Evolutionary conservation across 1,140 invertebrate species (phyloP).

Genomic region (Zaprionus lachaisei): DNA sequence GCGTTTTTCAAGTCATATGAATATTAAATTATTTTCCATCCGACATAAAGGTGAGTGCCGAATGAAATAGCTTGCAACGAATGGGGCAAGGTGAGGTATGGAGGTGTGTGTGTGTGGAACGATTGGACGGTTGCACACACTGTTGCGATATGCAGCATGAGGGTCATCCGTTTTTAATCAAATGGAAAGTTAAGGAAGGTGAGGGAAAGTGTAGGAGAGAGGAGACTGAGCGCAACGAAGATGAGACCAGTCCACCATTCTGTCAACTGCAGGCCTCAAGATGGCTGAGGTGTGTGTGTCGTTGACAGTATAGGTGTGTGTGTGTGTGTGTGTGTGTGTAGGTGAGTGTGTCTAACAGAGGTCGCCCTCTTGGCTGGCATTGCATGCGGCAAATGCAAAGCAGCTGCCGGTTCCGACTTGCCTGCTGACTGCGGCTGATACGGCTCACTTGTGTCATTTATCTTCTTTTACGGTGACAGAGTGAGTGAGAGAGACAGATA

Average conservation of each 20-base stretch:
- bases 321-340: constrained; percentile 5
- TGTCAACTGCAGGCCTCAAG: constrained; percentile 71
- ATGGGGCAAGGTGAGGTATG: background rate
- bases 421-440: constrained; percentile 63
- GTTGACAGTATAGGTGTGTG: constrained; percentile 3
- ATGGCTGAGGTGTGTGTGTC: constrained; percentile 53
- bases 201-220: background rate
- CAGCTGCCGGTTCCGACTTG: constrained; percentile 46
- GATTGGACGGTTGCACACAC: constrained; percentile 7
- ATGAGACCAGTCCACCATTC: constrained; percentile 25
- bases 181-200: constrained; percentile 62
- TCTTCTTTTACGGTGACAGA: constrained; percentile 75
- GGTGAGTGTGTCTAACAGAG: constrained; percentile 27
- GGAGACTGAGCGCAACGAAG: background rate
- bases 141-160: constrained; percentile 47
- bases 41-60: constrained; percentile 32
- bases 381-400: constrained; percentile 60
- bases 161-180: constrained; percentile 72
- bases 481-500: constrained; percentile 17
- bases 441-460: constrained; percentile 81
- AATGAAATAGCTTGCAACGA: constrained; percentile 1
- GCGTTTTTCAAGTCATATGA: constrained; percentile 62
- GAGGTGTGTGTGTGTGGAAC: background rate
- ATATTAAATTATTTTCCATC: constrained; percentile 63
- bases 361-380: constrained; percentile 10